Evolutionary conservation across 2,113 vertebrate species (phyloP).

Genomic region (Xiphophorus couchianus): DNA sequence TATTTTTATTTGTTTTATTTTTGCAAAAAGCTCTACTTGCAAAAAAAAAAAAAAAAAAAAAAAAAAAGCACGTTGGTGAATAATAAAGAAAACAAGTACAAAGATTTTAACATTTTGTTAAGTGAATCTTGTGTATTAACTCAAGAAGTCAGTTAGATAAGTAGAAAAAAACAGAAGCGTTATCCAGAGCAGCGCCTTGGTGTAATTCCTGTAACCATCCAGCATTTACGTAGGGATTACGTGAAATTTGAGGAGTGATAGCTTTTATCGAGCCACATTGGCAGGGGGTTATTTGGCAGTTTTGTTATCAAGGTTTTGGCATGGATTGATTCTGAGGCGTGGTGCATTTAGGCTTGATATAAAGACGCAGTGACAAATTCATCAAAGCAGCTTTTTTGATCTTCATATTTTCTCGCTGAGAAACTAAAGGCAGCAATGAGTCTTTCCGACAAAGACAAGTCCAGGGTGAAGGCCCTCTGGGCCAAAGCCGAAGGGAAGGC

Average conservation of each 20-base stretch:
- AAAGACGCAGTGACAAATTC: neutral
- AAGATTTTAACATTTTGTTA: neutral
- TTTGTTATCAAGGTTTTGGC: neutral
- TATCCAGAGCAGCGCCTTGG: neutral
- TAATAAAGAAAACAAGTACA: neutral
- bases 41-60: neutral
- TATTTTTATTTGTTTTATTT: neutral
- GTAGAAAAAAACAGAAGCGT: neutral
- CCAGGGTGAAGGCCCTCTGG: slow-evolving; percentile 68
- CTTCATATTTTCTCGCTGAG: neutral
- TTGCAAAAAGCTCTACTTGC: neutral
- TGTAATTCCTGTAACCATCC: neutral
- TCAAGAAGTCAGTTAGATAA: no score
- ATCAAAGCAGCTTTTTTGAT: neutral
- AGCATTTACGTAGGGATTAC: neutral
- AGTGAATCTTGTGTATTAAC: neutral
- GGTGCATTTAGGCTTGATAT: neutral
- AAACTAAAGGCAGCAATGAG: slow-evolving; percentile 68
- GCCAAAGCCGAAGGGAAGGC: slow-evolving; percentile 24
- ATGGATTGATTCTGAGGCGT: neutral
- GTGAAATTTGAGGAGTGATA: slow-evolving; percentile 1
- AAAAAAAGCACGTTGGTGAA: neutral
- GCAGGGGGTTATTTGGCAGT: neutral
- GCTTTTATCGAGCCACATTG: neutral
- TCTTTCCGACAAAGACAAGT: slow-evolving; percentile 64